Conservation (phyloP, 2,797 vertebrate species). For the Galaxias olidus region DNA sequence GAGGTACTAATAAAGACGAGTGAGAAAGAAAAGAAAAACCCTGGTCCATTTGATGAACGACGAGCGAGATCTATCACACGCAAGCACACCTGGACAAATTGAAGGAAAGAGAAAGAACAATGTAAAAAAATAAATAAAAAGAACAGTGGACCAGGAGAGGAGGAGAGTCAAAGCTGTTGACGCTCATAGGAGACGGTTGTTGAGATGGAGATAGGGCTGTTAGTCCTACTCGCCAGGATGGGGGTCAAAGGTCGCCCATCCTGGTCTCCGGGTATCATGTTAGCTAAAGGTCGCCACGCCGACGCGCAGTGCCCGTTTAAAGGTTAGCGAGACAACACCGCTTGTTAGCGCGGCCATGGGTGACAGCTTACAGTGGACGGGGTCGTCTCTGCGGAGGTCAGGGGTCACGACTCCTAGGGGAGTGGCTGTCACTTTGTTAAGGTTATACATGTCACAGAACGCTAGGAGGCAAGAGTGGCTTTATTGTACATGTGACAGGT, state of each 20-base stretch:
- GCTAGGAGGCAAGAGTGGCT: not conserved
- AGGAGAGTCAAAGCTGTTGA: constrained; percentile 37
- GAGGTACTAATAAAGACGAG: not conserved
- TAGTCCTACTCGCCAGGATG: constrained; percentile 2
- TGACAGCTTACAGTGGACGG: constrained; percentile 40
- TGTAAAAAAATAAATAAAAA: not conserved
- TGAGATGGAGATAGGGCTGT: too few species aligned
- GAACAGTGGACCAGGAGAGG: constrained; percentile 12
- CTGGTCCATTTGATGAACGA: too few species aligned
- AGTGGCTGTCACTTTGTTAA: constrained; percentile 50
- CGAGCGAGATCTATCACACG: too few species aligned
- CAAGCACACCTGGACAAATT: too few species aligned
- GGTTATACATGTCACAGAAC: constrained; percentile 36
- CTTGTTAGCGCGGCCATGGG: constrained; percentile 60
- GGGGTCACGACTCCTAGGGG: constrained; percentile 16
- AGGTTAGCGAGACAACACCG: constrained; percentile 65
- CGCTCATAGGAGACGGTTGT: too few species aligned
- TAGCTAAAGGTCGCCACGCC: constrained; percentile 70
- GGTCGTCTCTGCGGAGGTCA: constrained; percentile 39
- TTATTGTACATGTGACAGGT: constrained; percentile 3
- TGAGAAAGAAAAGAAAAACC: not conserved
- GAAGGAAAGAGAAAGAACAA: not conserved
- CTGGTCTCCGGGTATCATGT: constrained; percentile 43
- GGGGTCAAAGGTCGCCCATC: too few species aligned
- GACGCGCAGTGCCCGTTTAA: constrained; percentile 54